These are phyloP conservation scores for Mus spretus DNA, from an alignment of 2,797 vertebrate genomes.

Conservation along the genomic window DNA sequence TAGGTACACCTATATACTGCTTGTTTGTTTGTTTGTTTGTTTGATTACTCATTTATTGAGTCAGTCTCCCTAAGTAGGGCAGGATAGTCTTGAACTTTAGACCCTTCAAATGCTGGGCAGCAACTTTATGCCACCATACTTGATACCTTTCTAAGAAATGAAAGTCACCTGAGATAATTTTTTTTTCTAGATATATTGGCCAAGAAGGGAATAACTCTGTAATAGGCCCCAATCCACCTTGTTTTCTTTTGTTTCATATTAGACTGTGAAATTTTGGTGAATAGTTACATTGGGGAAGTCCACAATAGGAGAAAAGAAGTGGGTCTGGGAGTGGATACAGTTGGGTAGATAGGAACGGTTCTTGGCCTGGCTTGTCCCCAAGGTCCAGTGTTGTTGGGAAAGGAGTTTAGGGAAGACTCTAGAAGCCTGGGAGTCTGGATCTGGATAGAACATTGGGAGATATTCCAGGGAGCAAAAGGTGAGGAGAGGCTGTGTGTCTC, in stretches of 20 bases:
- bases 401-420: neutral
- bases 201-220: slow-evolving; percentile 35
- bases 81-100: neutral
- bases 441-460: neutral
- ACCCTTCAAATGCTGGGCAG: neutral
- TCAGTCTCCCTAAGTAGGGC: neutral
- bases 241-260: neutral
- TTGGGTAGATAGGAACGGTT: neutral
- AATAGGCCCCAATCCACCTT: neutral
- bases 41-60: neutral
- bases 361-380: neutral
- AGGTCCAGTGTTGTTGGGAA: neutral
- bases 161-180: neutral
- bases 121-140: neutral
- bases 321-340: neutral
- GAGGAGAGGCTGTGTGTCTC: neutral
- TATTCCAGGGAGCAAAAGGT: neutral
- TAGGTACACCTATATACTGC: neutral
- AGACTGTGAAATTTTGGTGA: neutral
- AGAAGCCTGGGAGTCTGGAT: neutral
- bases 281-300: neutral
- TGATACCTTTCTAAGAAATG: slow-evolving; percentile 34
- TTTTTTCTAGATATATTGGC: neutral
- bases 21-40: neutral
- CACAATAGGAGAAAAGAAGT: neutral